These are phyloP conservation scores for Geotrypetes seraphini DNA, from an alignment of 2,797 vertebrate species.

Conservation along the genomic window DNA sequence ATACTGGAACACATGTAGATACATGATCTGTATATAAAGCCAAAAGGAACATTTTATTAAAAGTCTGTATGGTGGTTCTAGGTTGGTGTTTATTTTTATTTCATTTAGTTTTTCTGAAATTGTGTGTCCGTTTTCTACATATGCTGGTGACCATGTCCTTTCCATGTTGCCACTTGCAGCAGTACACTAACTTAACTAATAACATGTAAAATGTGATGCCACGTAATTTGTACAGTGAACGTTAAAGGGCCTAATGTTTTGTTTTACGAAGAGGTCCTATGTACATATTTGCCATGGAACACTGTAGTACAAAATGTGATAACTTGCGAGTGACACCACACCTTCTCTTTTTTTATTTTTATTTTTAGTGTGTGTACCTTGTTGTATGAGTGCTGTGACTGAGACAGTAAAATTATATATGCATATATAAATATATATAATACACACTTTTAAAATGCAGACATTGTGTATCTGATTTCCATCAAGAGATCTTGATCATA, in stretches of 20 bases:
- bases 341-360: constrained; percentile 47
- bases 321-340: constrained; percentile 35
- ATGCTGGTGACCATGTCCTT: constrained; percentile 29
- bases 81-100: constrained; percentile 15
- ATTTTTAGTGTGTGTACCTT: too few relatives aligned
- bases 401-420: constrained; percentile 50
- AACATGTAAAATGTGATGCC: constrained; percentile 51
- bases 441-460: constrained; percentile 49
- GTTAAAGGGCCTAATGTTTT: constrained; percentile 20
- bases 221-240: constrained; percentile 39
- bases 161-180: constrained; percentile 35
- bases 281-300: constrained; percentile 30
- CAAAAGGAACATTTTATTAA: too few relatives aligned
- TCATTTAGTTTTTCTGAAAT: constrained; percentile 21
- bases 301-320: constrained; percentile 39
- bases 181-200: constrained; percentile 23
- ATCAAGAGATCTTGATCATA: constrained; percentile 16
- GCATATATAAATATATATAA: too few relatives aligned
- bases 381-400: constrained; percentile 51
- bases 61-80: constrained; percentile 15
- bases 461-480: constrained; percentile 53
- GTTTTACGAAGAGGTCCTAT: constrained; percentile 30
- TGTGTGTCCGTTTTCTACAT: constrained; percentile 36
- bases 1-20: constrained; percentile 38
- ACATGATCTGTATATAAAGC: constrained; percentile 42